Base-by-base conservation (phyloP, 2,797 vertebrate genomes). In the Tiaroga cobitis region DNA sequence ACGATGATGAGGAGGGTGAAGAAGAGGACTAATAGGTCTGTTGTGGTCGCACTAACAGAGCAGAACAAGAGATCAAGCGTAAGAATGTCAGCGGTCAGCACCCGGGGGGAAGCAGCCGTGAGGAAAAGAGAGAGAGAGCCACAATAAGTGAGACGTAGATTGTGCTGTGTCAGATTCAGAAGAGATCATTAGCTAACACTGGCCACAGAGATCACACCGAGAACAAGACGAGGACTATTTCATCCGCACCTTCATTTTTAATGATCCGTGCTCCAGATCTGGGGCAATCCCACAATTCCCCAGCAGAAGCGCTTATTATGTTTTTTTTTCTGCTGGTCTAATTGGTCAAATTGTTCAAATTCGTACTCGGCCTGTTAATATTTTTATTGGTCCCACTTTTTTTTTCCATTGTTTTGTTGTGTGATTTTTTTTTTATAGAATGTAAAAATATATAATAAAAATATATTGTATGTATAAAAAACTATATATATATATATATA, bases 241-340 rank as follows among this genome's bases (percentile, higher is more conserved):
- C 39, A 80, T 11, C 46, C 26, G 24, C 16, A 88, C 67, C 86
- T 94, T 90, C 87, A 92, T 92, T 93, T 93, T 93, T 93, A 93
- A 93, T 92, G 91, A 90, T 81, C 84, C 69, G 32, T 51, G 86
- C 82, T 54, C n/a, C 41, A 72, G 70, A 41, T 41, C 65, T 56
- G 85, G 88, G 43, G 4, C 84, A 74, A 59, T 74, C 75, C 26
- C 51, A 77, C 78, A 83, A 85, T 75, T 85, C 79, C 46, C 69
- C 85, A 76, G 32, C 8, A 26, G 54, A 54, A 26, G 34, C 8
- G 16, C 75, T 77, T 59, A 61, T 59, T 34, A 3, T 9, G 41
- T 13, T 78, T 73, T 29, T 54, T 13, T 78, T 73, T 29, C 43
- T 51, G 73, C 49, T 34, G 73, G 16, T 51, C 16, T 1, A 19